A percentile compares a stretch with the other conserved stretches of the same genome.
These are phyloP conservation scores for Nycticorax nycticorax DNA, from an alignment of 2,113 vertebrate species.

Conservation along the genomic window DNA sequence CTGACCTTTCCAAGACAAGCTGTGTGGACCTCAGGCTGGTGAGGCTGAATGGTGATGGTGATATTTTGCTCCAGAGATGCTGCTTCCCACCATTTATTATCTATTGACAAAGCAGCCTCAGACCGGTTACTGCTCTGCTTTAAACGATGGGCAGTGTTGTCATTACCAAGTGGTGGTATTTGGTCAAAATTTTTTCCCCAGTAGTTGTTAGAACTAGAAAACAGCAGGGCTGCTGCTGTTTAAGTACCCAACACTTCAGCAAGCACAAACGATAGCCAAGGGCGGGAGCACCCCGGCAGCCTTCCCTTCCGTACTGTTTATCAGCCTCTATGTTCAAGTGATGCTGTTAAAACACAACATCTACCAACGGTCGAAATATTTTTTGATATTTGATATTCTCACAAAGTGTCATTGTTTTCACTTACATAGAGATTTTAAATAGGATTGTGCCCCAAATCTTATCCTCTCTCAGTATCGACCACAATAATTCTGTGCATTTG, in stretches of 20 bases:
- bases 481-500: not conserved
- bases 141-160: not conserved
- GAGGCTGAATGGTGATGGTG: not conserved
- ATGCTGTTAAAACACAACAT: not conserved
- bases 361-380: not conserved
- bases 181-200: not conserved
- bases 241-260: not conserved
- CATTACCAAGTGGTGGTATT: not conserved
- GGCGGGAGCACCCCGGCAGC: accelerated
- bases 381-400: not conserved
- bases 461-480: not conserved
- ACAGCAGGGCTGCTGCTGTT: not conserved
- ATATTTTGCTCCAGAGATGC: not conserved
- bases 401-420: not conserved
- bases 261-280: not conserved
- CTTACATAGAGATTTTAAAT: not conserved
- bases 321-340: not conserved
- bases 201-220: not conserved
- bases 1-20: not conserved
- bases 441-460: not conserved
- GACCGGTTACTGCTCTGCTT: not conserved
- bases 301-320: not conserved
- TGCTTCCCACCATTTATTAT: not conserved
- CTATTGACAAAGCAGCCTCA: not conserved
- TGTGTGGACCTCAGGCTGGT: not conserved